These are phyloP conservation scores for Sarcophaga peregrina DNA, from an alignment of 1,140 invertebrate genomes.

Conservation along the genomic window DNA sequence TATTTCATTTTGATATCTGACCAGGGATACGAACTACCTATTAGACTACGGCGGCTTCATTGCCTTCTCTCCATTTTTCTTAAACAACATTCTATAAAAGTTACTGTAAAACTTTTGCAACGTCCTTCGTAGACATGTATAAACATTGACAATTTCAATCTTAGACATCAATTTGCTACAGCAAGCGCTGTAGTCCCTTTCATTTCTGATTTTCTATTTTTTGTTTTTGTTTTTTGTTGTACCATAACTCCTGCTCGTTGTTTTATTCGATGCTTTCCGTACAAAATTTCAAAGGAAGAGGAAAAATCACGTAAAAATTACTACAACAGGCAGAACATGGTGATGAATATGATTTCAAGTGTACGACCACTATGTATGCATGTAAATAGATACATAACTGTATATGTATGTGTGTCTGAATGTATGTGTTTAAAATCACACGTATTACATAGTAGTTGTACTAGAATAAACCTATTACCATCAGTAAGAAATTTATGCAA, in stretches of 20 bases:
- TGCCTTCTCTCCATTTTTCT: no score
- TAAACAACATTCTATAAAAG: no score
- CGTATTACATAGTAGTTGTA: conserved; percentile 1
- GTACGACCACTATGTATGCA: background rate
- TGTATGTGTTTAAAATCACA: background rate
- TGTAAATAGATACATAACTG: no score
- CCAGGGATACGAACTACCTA: no score
- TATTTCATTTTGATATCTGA: no score
- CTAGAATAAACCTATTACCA: background rate
- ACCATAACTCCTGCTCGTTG: background rate
- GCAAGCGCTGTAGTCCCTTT: background rate
- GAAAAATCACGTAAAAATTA: background rate
- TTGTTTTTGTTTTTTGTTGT: background rate
- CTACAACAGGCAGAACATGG: background rate
- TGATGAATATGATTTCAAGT: background rate
- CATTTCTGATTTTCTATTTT: no score
- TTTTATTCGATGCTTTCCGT: background rate
- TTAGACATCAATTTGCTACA: conserved; percentile 11
- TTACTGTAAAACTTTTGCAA: no score
- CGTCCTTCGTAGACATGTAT: background rate
- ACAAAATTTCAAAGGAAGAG: background rate
- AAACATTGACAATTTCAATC: background rate
- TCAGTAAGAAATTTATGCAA: conserved; percentile 6
- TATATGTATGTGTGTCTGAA: background rate
- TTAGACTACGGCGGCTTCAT: no score